Evolutionary conservation across 2,888 invertebrate genomes (phyloP).

Genomic region (Tetheella fluctuosa): DNA sequence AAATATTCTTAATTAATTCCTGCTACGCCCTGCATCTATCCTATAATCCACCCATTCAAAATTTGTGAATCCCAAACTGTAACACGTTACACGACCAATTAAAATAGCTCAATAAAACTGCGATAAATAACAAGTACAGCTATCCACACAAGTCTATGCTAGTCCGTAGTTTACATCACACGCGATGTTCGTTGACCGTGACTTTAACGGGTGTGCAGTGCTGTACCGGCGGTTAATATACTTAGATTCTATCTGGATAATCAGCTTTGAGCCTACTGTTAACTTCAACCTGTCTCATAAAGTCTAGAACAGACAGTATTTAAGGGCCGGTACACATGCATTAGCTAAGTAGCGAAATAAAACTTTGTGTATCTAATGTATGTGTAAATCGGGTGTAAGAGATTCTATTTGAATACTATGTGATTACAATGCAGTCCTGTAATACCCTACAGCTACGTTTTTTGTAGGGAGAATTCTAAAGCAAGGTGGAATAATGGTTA

Average conservation of each 20-base stretch:
- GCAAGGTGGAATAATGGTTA: too few relatives aligned
- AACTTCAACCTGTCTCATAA: neutral
- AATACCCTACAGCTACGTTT: too few relatives aligned
- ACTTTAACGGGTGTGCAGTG: conserved; percentile 46
- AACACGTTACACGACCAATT: conserved; percentile 16
- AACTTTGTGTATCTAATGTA: too few relatives aligned
- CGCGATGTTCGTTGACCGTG: conserved; percentile 61
- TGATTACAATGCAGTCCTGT: too few relatives aligned
- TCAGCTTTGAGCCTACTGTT: neutral
- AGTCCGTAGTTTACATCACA: conserved; percentile 45
- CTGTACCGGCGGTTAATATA: neutral
- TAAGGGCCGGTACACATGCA: too few relatives aligned
- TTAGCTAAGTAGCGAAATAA: too few relatives aligned
- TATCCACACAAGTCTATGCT: conserved; percentile 23
- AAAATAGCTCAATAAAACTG: conserved; percentile 19
- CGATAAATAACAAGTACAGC: conserved; percentile 2
- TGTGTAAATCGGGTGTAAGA: too few relatives aligned
- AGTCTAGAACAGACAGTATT: too few relatives aligned
- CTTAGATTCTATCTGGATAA: neutral
- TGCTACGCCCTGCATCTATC: too few relatives aligned
- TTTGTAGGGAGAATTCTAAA: too few relatives aligned
- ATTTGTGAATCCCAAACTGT: conserved; percentile 17
- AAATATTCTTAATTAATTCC: too few relatives aligned
- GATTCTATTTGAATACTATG: too few relatives aligned
- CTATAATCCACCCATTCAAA: conserved; percentile 16